A percentile compares a stretch with the other conserved stretches of the same genome.
These are phyloP conservation scores for Bufo bufo DNA, from an alignment of 2,113 vertebrate genomes.

Conservation along the genomic window DNA sequence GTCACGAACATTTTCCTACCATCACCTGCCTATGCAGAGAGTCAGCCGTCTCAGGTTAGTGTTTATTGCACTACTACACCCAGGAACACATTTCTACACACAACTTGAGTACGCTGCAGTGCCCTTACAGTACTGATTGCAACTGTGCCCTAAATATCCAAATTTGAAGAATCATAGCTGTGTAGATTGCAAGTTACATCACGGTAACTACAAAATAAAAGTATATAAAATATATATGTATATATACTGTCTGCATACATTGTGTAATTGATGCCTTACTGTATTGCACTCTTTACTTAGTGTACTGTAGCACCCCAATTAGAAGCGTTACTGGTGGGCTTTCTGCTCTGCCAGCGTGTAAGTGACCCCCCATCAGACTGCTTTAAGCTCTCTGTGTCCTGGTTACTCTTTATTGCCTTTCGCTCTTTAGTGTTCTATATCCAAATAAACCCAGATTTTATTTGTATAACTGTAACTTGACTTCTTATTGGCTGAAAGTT, in stretches of 20 bases:
- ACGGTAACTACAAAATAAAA: no score
- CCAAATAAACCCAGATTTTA: background rate
- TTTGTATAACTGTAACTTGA: background rate
- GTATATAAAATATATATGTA: no score
- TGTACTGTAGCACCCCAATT: background rate
- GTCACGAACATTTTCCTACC: no score
- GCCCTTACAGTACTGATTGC: no score
- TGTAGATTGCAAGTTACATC: background rate
- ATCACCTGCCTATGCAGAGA: no score
- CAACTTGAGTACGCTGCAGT: no score
- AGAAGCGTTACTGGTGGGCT: background rate
- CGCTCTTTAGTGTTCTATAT: background rate
- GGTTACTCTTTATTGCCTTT: background rate
- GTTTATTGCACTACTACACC: no score
- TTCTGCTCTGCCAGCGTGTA: background rate
- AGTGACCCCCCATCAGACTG: background rate
- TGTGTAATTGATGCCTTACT: background rate
- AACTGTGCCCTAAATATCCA: no score
- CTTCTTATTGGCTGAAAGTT: slow-evolving; percentile 16
- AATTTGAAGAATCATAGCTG: background rate
- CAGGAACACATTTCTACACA: no score
- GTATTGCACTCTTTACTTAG: background rate
- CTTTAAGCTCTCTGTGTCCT: no score
- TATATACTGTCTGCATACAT: no score
- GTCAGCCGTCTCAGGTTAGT: no score